phyloP scores from a whole-genome alignment of 1,140 invertebrate genomes.

The Carposina sasakii region DNA sequence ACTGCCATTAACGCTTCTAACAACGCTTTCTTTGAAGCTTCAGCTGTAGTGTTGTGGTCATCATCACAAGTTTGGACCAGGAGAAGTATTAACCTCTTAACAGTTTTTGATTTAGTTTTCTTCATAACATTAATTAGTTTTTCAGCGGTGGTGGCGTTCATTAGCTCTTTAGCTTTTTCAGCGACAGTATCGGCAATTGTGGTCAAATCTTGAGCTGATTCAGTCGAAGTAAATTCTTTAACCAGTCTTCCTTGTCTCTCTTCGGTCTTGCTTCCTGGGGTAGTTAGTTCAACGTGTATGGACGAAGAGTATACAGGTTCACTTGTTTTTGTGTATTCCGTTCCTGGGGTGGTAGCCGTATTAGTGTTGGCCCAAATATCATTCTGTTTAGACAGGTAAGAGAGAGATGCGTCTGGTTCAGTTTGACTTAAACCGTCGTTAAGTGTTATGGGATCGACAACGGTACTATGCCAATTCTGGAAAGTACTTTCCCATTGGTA shows the following conservation, averaged over 20 bases:
- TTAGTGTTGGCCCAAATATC: slow-evolving; percentile 24
- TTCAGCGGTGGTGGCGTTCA: slow-evolving; percentile 82
- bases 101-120: slow-evolving; percentile 83
- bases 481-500: slow-evolving; percentile 55
- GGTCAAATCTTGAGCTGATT: slow-evolving; percentile 51
- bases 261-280: slow-evolving; percentile 26
- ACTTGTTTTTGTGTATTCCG: slow-evolving; percentile 34
- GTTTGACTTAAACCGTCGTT: slow-evolving; percentile 76
- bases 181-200: slow-evolving; percentile 73
- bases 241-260: slow-evolving; percentile 46
- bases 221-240: slow-evolving; percentile 44
- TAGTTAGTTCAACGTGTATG: slow-evolving; percentile 34
- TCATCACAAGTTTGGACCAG: slow-evolving; percentile 84
- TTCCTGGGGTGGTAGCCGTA: slow-evolving; percentile 26
- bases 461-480: slow-evolving; percentile 76
- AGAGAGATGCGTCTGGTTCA: slow-evolving; percentile 23
- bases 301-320: slow-evolving; percentile 32
- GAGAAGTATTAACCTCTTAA: slow-evolving; percentile 81
- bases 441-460: slow-evolving; percentile 80
- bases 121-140: slow-evolving; percentile 86
- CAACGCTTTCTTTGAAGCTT: slow-evolving; percentile 76
- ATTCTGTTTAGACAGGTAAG: slow-evolving; percentile 26
- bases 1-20: slow-evolving; percentile 78
- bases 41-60: slow-evolving; percentile 77
- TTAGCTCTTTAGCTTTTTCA: slow-evolving; percentile 79